Base-by-base conservation (phyloP, 2,888 invertebrate species). In the Gerris lacustris region DNA sequence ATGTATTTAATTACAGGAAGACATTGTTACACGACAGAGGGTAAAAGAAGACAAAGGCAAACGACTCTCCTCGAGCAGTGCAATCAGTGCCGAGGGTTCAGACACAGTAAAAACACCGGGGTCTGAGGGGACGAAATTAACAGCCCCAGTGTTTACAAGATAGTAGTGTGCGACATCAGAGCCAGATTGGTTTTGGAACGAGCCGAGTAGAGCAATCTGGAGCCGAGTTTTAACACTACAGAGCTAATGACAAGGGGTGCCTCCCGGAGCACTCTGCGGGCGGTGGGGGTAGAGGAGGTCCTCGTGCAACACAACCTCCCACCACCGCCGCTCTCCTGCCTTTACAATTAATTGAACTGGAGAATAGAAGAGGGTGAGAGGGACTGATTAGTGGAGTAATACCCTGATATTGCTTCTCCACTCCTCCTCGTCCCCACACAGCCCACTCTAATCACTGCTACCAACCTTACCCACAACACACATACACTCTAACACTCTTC, bases 281-380 rank as follows among this genome's bases (percentile, higher is more conserved):
- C 55, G 9, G 55, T 9, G 9, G 55, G 15, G 55, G 55, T 55
- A 55, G 55, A 55, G 55, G 9, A 15, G 55, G 55, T 11, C 55
- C 55, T 55, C 55, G 9, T 11, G 15, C 55, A 11, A 55, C 55
- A 55, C 31, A 55, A 9, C 55, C 55, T 55, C 55, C 9, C 55
- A 55, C 55, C 15, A 55, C 55, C 4, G 31, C 31, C 31, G 31
- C 31, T 31, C 31, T 55, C 55, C 15, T 11, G 55, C 55, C 15
- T 55, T 55, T 55, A 55, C 55, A 55, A 55, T 55, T 55, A 55
- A 55, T 55, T 55, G 55, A 55, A 55, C 55, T 55, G 15, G 31
- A 31, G 31, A 31, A 31, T 31, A 31, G 31, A 55, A 55, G 55
- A 15, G 55, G 55, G 55, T 55, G 15, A 55, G 15, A 55, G 55